These are phyloP conservation scores for Vespertilio murinus DNA, from an alignment of 2,797 vertebrate genomes.

Conservation along the genomic window DNA sequence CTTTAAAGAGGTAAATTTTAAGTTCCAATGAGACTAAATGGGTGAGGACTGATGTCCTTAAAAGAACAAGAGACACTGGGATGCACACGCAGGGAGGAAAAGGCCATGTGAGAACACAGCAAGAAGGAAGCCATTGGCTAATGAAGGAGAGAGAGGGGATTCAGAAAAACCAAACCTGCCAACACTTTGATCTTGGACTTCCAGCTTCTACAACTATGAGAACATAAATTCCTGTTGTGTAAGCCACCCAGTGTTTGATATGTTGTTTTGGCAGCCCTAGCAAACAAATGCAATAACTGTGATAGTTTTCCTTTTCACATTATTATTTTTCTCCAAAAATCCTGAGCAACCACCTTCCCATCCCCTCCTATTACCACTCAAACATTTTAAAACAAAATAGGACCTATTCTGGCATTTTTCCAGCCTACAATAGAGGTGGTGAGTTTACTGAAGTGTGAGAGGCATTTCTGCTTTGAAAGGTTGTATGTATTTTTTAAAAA, in stretches of 20 bases:
- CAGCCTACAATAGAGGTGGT: background rate
- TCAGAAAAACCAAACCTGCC: background rate
- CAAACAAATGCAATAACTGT: background rate
- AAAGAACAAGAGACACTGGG: background rate
- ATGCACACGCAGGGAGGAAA: background rate
- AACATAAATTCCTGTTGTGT: background rate
- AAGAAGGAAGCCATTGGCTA: background rate
- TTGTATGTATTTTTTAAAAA: background rate
- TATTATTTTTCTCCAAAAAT: background rate
- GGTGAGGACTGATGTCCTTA: background rate
- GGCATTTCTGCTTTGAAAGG: background rate
- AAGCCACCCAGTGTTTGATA: background rate
- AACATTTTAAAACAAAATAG: background rate
- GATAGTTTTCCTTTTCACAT: background rate
- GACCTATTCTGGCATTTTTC: background rate
- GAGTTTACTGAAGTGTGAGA: background rate
- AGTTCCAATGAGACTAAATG: background rate
- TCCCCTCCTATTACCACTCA: background rate
- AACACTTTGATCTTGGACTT: background rate
- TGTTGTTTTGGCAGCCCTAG: background rate
- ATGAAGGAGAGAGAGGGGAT: background rate
- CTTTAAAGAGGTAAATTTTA: background rate
- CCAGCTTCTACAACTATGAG: no score
- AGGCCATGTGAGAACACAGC: background rate
- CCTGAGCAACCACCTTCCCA: background rate